Evolutionary conservation across 2,113 vertebrate genomes (phyloP).

Genomic region (Meleagris gallopavo): DNA sequence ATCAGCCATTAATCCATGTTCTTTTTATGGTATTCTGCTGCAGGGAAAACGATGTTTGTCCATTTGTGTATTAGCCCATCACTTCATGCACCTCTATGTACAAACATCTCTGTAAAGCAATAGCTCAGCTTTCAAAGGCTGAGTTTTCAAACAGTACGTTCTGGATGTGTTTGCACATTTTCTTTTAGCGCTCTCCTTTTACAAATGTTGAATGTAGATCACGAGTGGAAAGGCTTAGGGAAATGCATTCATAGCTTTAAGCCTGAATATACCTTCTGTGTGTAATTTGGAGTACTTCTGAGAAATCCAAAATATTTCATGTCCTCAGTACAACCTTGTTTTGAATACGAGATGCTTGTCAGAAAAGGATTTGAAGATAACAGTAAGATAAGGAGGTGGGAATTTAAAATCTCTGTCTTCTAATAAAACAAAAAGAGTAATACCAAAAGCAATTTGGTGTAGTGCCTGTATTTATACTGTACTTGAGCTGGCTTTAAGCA

Average conservation of each 20-base stretch:
- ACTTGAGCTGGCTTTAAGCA: background rate
- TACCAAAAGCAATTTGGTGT: background rate
- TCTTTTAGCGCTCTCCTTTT: background rate
- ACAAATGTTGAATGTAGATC: background rate
- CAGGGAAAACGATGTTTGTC: background rate
- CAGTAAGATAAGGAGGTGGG: background rate
- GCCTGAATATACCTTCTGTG: background rate
- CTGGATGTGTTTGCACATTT: background rate
- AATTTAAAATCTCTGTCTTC: background rate
- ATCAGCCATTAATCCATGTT: background rate
- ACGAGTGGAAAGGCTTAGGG: background rate
- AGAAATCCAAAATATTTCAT: background rate
- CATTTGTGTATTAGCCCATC: background rate
- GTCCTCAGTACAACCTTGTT: background rate
- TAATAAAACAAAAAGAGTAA: background rate
- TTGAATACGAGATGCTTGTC: background rate
- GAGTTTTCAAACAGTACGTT: background rate
- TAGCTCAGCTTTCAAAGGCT: background rate
- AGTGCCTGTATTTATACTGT: background rate
- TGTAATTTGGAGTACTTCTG: background rate
- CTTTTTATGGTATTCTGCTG: background rate
- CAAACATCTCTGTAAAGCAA: background rate
- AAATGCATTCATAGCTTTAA: background rate
- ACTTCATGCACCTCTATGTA: background rate
- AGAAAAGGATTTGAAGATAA: background rate